Conservation (phyloP, 64 coral and sea anemone genomes). For the Montipora cactus region DNA sequence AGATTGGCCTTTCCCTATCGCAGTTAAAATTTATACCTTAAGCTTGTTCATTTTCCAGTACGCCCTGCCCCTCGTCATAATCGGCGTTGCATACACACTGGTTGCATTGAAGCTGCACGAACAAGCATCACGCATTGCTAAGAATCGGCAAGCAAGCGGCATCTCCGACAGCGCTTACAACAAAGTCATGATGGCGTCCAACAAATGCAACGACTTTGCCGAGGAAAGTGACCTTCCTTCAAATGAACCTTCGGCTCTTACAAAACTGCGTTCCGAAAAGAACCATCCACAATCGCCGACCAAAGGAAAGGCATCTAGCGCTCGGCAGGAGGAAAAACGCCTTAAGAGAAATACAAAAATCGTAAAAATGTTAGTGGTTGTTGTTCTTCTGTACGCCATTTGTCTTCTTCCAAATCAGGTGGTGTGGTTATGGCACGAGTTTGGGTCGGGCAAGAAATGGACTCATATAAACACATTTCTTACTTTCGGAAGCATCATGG, state of each 20-base stretch:
- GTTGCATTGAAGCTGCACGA: conserved; percentile 78
- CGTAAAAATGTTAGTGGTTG: conserved; percentile 83
- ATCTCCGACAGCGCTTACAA: conserved; percentile 26
- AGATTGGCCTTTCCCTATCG: conserved; percentile 40
- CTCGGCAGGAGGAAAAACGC: conserved; percentile 68
- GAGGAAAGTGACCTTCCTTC: conserved; percentile 9
- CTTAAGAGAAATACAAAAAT: conserved; percentile 83
- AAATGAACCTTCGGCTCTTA: neutral
- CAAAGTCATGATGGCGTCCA: conserved; percentile 41
- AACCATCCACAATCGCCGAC: neutral
- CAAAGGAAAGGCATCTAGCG: neutral
- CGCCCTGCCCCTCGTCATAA: conserved; percentile 73
- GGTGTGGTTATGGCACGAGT: conserved; percentile 91
- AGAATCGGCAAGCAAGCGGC: conserved; percentile 58
- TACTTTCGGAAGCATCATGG: conserved; percentile 82
- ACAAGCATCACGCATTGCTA: conserved; percentile 75
- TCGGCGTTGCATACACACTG: conserved; percentile 75
- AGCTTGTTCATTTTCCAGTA: conserved; percentile 79
- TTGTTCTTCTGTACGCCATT: conserved; percentile 80
- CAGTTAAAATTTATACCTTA: conserved; percentile 60
- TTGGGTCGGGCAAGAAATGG: conserved; percentile 75
- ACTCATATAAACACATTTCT: conserved; percentile 22
- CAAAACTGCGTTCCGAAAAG: conserved; percentile 9
- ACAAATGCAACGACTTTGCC: conserved; percentile 26
- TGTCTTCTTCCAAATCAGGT: conserved; percentile 90